Conservation (phyloP, 2,113 vertebrate species). For the Thryonomys swinderianus region DNA sequence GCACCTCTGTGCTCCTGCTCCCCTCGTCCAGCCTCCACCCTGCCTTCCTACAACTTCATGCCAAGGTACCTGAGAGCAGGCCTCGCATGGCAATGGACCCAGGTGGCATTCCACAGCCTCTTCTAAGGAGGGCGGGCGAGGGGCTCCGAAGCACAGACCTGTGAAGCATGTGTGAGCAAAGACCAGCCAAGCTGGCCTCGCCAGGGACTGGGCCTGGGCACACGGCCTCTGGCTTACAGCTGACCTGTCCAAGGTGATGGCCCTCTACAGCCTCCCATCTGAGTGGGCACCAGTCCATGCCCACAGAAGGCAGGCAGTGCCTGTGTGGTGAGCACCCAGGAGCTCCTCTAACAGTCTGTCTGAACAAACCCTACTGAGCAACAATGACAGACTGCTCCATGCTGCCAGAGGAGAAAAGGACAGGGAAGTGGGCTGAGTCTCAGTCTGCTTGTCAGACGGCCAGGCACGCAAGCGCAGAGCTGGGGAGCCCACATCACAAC, state of each 20-base stretch:
- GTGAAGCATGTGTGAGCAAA: neutral
- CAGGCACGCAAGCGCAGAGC: neutral
- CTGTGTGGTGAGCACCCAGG: neutral
- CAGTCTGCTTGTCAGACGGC: neutral
- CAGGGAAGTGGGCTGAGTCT: neutral
- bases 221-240: neutral
- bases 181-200: neutral
- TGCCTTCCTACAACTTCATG: neutral
- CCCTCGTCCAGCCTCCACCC: neutral
- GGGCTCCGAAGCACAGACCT: neutral
- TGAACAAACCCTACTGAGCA: neutral
- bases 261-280: neutral
- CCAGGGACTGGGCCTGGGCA: neutral
- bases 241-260: neutral
- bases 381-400: neutral
- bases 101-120: neutral
- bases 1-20: neutral
- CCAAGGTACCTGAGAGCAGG: neutral
- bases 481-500: neutral
- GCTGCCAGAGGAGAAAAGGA: neutral
- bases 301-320: neutral
- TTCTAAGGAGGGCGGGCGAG: neutral
- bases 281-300: neutral
- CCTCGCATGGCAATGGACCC: neutral
- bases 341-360: neutral